Evolutionary conservation across 2,797 vertebrate species (phyloP).

Genomic region (Hozukius guyotensis): DNA sequence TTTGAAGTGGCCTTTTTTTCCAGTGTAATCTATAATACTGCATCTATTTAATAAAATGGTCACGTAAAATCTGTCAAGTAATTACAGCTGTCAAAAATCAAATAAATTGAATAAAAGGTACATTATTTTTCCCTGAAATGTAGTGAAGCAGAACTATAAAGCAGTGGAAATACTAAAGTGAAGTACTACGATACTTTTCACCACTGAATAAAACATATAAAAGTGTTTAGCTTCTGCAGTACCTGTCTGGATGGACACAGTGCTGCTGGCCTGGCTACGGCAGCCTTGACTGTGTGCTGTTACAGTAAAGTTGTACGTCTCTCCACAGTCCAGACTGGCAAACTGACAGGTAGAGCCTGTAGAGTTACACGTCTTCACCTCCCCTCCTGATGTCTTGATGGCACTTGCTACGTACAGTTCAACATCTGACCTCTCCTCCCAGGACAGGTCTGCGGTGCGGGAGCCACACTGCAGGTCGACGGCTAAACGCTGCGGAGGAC

Average conservation of each 20-base stretch:
- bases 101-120: background rate
- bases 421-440: slow-evolving; percentile 58
- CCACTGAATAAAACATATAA: background rate
- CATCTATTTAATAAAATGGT: background rate
- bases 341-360: slow-evolving; percentile 63
- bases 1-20: too few species aligned
- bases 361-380: slow-evolving; percentile 44
- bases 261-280: slow-evolving; percentile 54
- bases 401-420: slow-evolving; percentile 63
- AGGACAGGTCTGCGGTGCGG: slow-evolving; percentile 55
- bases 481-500: slow-evolving; percentile 56
- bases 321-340: slow-evolving; percentile 69
- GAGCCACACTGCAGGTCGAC: slow-evolving; percentile 65
- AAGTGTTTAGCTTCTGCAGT: background rate
- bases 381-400: slow-evolving; percentile 39
- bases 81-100: background rate
- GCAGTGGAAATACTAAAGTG: background rate
- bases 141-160: background rate
- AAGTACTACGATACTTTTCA: background rate
- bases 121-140: background rate
- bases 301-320: slow-evolving; percentile 72
- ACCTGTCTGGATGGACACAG: slow-evolving; percentile 71
- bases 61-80: background rate
- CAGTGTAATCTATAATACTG: background rate
- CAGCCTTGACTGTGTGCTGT: slow-evolving; percentile 62